Percentiles rank a stretch among this genome's conserved stretches.
Evolutionary conservation across 1,140 invertebrate genomes (phyloP).

Genomic region (Fopius arisanus): DNA sequence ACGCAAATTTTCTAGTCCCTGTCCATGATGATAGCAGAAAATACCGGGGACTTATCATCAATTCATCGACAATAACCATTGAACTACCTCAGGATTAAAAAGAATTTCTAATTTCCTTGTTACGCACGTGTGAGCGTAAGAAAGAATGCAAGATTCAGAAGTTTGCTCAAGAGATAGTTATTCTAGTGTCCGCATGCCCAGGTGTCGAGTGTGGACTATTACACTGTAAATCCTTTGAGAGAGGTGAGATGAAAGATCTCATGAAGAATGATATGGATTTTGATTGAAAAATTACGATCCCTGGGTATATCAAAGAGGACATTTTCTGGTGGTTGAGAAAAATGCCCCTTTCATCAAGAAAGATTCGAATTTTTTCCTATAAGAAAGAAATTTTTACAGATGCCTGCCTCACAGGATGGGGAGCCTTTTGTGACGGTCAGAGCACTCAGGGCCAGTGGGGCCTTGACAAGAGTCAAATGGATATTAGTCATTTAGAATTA

Average conservation of each 20-base stretch:
- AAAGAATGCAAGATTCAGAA: slow-evolving; percentile 33
- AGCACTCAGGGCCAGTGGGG: neutral
- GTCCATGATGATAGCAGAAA: slow-evolving; percentile 2
- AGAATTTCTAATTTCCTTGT: neutral
- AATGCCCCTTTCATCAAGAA: neutral
- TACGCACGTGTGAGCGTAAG: neutral
- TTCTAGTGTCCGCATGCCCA: slow-evolving; percentile 33
- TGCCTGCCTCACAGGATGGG: slow-evolving; percentile 11
- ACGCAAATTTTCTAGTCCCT: slow-evolving; percentile 19
- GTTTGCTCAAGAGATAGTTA: slow-evolving; percentile 31
- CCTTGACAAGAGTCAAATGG: neutral
- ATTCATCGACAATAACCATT: neutral
- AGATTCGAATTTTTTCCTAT: neutral
- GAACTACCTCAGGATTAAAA: neutral
- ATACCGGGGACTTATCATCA: slow-evolving; percentile 4
- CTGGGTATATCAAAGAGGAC: neutral
- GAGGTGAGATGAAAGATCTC: neutral
- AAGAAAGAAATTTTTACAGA: slow-evolving; percentile 23
- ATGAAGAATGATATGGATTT: neutral
- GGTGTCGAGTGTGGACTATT: slow-evolving; percentile 32
- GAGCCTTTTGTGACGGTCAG: neutral
- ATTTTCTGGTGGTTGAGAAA: slow-evolving; percentile 9
- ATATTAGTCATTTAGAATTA: slow-evolving; percentile 15
- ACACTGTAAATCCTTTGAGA: slow-evolving; percentile 31
- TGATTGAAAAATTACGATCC: slow-evolving; percentile 7